Evolutionary conservation across 1,140 invertebrate genomes (phyloP).

Genomic region (Parapsyche elsis): DNA sequence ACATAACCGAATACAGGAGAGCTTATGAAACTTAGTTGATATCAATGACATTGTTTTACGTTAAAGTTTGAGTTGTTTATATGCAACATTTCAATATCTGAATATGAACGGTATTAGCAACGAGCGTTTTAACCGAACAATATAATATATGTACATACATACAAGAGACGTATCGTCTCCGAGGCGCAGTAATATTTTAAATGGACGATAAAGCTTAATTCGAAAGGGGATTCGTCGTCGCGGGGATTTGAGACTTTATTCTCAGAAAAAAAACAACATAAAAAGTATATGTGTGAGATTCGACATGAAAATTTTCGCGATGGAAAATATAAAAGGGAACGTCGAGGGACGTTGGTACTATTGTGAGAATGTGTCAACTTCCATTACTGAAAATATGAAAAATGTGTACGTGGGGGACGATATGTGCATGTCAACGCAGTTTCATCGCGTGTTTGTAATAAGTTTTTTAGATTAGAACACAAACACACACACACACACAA

Average conservation of each 20-base stretch:
- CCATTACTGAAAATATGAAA: slow-evolving; percentile 26
- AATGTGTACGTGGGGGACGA: background rate
- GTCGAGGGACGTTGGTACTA: slow-evolving; percentile 5
- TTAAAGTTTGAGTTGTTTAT: too few species aligned
- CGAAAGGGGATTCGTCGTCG: slow-evolving; percentile 36
- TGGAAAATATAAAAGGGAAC: slow-evolving; percentile 27
- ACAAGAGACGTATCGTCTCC: slow-evolving; percentile 1
- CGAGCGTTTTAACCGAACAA: too few species aligned
- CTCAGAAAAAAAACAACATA: slow-evolving; percentile 6
- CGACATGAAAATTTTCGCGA: slow-evolving; percentile 17
- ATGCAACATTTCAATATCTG: too few species aligned
- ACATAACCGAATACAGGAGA: too few species aligned
- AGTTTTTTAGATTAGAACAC: background rate
- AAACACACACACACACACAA: background rate
- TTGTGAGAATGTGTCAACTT: slow-evolving; percentile 30
- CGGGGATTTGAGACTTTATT: slow-evolving; percentile 31
- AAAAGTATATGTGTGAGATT: background rate
- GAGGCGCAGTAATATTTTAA: slow-evolving; percentile 37
- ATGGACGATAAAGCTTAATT: slow-evolving; percentile 41
- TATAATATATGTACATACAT: too few species aligned
- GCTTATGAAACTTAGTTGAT: too few species aligned
- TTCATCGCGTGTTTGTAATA: slow-evolving; percentile 17
- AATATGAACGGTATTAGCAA: background rate
- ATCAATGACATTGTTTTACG: too few species aligned
- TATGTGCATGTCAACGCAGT: background rate